A percentile compares a stretch with the other conserved stretches of the same genome.
Conservation (phyloP, 1,140 invertebrate genomes). For the Penaeus japonicus region DNA sequence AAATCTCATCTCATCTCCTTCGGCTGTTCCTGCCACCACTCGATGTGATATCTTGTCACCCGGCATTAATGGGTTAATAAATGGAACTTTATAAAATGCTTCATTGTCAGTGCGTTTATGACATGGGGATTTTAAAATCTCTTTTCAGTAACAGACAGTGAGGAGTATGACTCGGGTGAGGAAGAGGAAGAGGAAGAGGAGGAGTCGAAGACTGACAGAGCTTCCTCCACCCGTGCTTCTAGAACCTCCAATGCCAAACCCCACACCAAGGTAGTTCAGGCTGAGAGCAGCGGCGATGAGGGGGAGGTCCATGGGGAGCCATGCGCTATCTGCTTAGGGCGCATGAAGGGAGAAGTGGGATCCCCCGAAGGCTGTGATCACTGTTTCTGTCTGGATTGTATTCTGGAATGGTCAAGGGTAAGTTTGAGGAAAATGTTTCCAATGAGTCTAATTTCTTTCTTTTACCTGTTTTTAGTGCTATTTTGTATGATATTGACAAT, state of each 20-base stretch:
- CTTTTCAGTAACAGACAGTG: slow-evolving; percentile 35
- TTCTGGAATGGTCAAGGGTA: slow-evolving; percentile 65
- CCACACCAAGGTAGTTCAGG: background rate
- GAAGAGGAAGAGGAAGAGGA: slow-evolving; percentile 6
- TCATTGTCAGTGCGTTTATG: too few species aligned
- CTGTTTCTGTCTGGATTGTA: slow-evolving; percentile 86
- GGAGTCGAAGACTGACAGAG: background rate
- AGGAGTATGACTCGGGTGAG: slow-evolving; percentile 30
- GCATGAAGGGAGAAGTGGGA: slow-evolving; percentile 75
- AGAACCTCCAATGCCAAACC: background rate
- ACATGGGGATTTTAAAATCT: too few species aligned
- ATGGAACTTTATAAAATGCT: too few species aligned
- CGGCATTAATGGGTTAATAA: too few species aligned
- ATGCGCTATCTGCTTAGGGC: slow-evolving; percentile 69
- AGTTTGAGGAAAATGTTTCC: background rate
- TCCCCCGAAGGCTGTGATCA: slow-evolving; percentile 89
- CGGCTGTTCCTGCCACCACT: too few species aligned
- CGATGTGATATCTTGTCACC: too few species aligned
- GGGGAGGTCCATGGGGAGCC: slow-evolving; percentile 59
- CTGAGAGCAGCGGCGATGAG: background rate
- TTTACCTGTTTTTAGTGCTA: too few species aligned
- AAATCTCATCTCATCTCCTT: too few species aligned
- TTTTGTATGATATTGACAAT: too few species aligned
- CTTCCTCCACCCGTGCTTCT: too few species aligned
- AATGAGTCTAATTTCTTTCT: too few species aligned